Base-by-base conservation (phyloP, 2,113 vertebrate genomes). In the Salvelinus alpinus region DNA sequence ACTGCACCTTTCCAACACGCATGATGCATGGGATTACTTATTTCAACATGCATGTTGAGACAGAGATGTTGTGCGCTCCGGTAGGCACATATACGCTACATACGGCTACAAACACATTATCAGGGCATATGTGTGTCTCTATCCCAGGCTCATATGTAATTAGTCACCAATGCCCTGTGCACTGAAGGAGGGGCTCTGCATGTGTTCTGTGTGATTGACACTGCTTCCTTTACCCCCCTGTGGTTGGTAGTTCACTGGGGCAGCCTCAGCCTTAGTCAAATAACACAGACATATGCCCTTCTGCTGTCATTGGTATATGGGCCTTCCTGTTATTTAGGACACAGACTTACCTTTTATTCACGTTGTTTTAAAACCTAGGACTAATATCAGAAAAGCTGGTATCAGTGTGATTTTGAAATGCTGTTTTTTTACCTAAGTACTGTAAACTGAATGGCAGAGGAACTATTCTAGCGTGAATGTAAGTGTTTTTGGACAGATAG, bases 201-300 rank as follows among this genome's bases (percentile, higher is more conserved):
- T 6, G 44, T 44, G 60, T 51, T 77, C 44, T 71, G 60, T 72
- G 59, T 90, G 90, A 91, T 80, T 90, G 88, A 88, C 86, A 82
- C 85, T 70, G 70, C 68, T 77, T 79, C 70, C 70, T 44, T 59
- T 48, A 81, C 70, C 78, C 59, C 84, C 83, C 79, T 64, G 79
- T 84, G 84, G 85, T 69, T 80, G 81, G 77, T 87, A 81, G 86
- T 84, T 88, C 89, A 85, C 14, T 7, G 18, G 66, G 83, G 84
- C 80, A 82, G 81, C 82, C 54, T 74, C 82, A 83, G 64, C 16
- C 64, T 44, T 44, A 11, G 1, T 11, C 9, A 2, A 44, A 44
- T 29, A 66, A 86, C 83, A 72, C 64, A 82, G 82, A 85, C 54
- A 76, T 81, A 83, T 81, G 80, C 82, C 22, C 68, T 25, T 48